Base-by-base conservation (phyloP, 2,888 invertebrate genomes). In the Apotomis betuletana region DNA sequence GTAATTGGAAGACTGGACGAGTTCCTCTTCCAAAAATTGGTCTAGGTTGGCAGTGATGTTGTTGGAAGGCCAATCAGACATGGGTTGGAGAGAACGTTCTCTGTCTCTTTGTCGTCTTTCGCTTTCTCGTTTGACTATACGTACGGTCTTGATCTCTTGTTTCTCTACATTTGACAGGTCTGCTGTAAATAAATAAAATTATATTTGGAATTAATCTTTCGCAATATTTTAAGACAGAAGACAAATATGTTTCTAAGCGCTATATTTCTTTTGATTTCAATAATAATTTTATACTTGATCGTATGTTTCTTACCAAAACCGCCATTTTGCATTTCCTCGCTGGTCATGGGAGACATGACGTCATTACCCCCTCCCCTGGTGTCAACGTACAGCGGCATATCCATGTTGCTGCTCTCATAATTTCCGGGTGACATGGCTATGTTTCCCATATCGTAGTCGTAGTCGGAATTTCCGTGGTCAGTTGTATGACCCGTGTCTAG, bases 71-170 rank as follows among this genome's bases (percentile, higher is more conserved):
- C 93, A 94, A 72, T 94, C 94, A 0, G 90, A 84, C 85, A 93
- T 88, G 0, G 94, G 94, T 75, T 94, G 94, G 0, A 94, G 80
- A 0, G 93, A 93, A 61, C 96, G 95, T 80, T 97, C 97, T 61
- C 97, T 94, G 80, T 97, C 97, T 62, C 97, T 93, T 83, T 97
- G 97, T 0, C 98, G 94, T 67, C 97, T 94, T 86, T 98, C 98
- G 36, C 97, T 97, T 85, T 98, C 98, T 12, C 98, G 94, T 90
- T 98, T 98, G 0, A 98, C 98, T 81, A 98, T 98, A 73, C 98
- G 95, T 15, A 98, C 98, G 0, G 98, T 98, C 94, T 98, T 97
- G 73, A 97, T 97, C 90, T 98, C 98, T 85, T 96, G 95, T 79
- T 97, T 97, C 83, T 98, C 98, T 70, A 96, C 95, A 82, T 94